A percentile compares a stretch with the other conserved stretches of the same genome.
These are phyloP conservation scores for Hypolimnas misippus DNA, from an alignment of 2,888 invertebrate species.

Conservation along the genomic window DNA sequence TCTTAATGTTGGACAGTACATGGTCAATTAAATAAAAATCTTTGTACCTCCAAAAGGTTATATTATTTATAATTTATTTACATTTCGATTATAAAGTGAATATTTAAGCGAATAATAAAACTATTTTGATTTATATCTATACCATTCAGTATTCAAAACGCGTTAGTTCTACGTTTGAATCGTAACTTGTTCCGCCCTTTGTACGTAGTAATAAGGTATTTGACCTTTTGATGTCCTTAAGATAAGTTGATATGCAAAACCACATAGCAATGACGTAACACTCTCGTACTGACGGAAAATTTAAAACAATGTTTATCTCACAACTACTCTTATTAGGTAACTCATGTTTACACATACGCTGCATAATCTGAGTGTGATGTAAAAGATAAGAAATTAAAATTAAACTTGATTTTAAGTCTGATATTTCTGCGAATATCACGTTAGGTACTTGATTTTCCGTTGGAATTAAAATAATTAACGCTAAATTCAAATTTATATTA, in stretches of 20 bases:
- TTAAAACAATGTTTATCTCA: constrained; percentile 28
- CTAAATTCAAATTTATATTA: no score
- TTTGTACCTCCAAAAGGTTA: no score
- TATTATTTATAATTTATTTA: no score
- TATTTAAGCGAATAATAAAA: neutral
- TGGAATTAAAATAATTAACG: no score
- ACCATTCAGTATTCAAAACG: constrained; percentile 21
- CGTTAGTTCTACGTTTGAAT: constrained; percentile 16
- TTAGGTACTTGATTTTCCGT: no score
- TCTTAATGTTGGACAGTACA: neutral
- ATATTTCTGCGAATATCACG: neutral
- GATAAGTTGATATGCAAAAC: constrained; percentile 48
- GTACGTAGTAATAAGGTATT: constrained; percentile 38
- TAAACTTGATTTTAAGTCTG: neutral
- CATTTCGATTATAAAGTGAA: constrained; percentile 1
- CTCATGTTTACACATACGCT: neutral
- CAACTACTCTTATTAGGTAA: constrained; percentile 21
- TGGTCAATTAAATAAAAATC: neutral
- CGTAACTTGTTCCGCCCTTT: constrained; percentile 35
- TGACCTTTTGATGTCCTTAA: constrained; percentile 52
- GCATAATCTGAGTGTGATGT: constrained; percentile 3
- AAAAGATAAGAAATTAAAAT: constrained; percentile 4
- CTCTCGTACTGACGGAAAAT: constrained; percentile 21
- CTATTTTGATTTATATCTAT: neutral
- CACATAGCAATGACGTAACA: constrained; percentile 50